Percentiles rank a stretch among this genome's conserved stretches.
Evolutionary conservation across 1,140 invertebrate genomes (phyloP).

Genomic region (Anthonomus grandis): DNA sequence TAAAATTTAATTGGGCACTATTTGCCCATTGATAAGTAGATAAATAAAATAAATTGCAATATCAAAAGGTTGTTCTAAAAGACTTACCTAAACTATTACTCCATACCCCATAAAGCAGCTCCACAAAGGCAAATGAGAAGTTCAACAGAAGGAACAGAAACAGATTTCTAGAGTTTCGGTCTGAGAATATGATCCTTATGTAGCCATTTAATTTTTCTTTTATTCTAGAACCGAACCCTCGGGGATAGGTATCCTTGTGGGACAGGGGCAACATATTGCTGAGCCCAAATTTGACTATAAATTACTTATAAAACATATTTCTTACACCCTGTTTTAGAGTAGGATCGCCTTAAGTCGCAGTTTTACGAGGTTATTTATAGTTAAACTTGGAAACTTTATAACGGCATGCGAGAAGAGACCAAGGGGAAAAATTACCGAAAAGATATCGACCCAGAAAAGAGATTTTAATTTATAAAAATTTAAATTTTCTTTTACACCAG

Average conservation of each 20-base stretch:
- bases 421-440: conserved; percentile 9
- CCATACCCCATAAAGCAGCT: conserved; percentile 92
- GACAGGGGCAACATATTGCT: conserved; percentile 70
- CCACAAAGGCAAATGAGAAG: conserved; percentile 94
- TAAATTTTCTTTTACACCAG: conserved; percentile 10
- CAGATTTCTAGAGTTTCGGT: conserved; percentile 89
- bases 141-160: conserved; percentile 94
- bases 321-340: background rate
- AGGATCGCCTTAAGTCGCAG: background rate
- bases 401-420: background rate
- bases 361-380: background rate
- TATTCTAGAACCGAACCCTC: conserved; percentile 59
- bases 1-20: too few relatives aligned
- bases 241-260: conserved; percentile 65
- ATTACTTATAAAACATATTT: conserved; percentile 18
- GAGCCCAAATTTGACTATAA: background rate
- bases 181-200: conserved; percentile 87
- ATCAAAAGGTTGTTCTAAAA: conserved; percentile 1
- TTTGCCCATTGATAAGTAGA: too few relatives aligned
- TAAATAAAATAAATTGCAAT: background rate
- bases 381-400: background rate
- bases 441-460: background rate
- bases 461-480: background rate
- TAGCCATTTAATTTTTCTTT: conserved; percentile 71
- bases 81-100: conserved; percentile 84